Conservation (phyloP, 1,140 invertebrate genomes). For the Lanistes nyassanus region DNA sequence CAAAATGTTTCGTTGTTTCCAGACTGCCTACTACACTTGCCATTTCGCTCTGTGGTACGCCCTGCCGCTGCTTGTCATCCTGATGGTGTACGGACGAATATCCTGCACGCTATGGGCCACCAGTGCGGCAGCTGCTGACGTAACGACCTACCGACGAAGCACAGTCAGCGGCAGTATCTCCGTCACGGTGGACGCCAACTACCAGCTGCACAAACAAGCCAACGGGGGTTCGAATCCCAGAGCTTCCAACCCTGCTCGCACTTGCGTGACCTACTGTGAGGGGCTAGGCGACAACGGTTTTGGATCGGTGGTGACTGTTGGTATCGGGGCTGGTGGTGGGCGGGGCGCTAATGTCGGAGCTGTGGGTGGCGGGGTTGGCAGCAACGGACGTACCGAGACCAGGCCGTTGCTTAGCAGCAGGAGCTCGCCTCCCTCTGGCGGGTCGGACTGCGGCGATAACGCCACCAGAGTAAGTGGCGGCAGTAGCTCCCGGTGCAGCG, state of each 20-base stretch:
- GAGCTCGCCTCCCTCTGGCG: not conserved
- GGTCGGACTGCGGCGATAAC: not conserved
- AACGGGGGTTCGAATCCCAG: constrained; percentile 16
- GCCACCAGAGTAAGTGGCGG: not conserved
- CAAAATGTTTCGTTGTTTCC: not conserved
- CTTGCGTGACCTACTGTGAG: constrained; percentile 12
- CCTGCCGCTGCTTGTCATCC: constrained; percentile 82
- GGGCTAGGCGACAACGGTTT: constrained; percentile 4
- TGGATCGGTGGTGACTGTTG: constrained; percentile 22
- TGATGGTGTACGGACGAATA: constrained; percentile 86
- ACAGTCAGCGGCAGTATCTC: constrained; percentile 8
- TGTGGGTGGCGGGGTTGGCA: not conserved
- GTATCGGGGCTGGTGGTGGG: not conserved
- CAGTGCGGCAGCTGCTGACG: constrained; percentile 14
- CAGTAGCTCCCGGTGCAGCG: not conserved
- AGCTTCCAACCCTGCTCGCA: not conserved
- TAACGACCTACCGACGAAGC: not conserved
- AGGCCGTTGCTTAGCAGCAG: not conserved
- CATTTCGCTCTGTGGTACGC: constrained; percentile 74
- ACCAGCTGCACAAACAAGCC: constrained; percentile 21
- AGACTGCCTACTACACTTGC: constrained; percentile 32
- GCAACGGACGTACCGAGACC: not conserved
- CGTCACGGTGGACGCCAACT: constrained; percentile 8
- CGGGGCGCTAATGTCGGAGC: not conserved
- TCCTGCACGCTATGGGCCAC: constrained; percentile 69